Evolutionary conservation across 2,888 invertebrate species (phyloP).

Genomic region (Megalurothrips usitatus): DNA sequence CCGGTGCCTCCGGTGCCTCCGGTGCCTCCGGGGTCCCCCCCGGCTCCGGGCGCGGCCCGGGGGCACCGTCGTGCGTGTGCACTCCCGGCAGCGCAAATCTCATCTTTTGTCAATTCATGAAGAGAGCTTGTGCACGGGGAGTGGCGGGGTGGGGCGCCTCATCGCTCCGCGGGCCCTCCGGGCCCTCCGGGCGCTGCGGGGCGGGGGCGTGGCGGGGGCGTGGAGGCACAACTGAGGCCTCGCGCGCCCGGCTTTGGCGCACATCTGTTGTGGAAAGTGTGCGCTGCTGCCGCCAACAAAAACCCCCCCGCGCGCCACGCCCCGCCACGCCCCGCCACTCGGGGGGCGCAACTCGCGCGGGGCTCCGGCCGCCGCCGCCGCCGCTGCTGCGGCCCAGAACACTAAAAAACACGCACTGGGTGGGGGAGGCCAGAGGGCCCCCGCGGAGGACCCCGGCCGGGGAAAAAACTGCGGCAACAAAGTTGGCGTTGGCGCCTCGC

Average conservation of each 20-base stretch:
- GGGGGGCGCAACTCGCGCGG: background rate
- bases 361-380: background rate
- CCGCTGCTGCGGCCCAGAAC: background rate
- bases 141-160: background rate
- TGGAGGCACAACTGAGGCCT: background rate
- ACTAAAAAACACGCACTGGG: slow-evolving; percentile 10
- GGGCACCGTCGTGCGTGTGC: background rate
- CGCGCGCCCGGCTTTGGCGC: background rate
- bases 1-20: too few relatives aligned
- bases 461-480: background rate
- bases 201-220: background rate
- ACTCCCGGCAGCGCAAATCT: slow-evolving; percentile 21
- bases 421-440: background rate
- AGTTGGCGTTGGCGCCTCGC: background rate
- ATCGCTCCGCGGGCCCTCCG: background rate
- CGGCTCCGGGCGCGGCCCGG: background rate
- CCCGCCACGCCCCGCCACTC: slow-evolving; percentile 13
- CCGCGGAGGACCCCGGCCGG: background rate
- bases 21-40: too few relatives aligned
- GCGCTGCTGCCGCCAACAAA: slow-evolving; percentile 11
- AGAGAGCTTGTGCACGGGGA: background rate
- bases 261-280: slow-evolving; percentile 16
- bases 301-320: background rate
- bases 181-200: background rate
- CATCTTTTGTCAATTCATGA: slow-evolving; percentile 26